Evolutionary conservation across 2,113 vertebrate species (phyloP).

Genomic region (Gobiocypris rarus): DNA sequence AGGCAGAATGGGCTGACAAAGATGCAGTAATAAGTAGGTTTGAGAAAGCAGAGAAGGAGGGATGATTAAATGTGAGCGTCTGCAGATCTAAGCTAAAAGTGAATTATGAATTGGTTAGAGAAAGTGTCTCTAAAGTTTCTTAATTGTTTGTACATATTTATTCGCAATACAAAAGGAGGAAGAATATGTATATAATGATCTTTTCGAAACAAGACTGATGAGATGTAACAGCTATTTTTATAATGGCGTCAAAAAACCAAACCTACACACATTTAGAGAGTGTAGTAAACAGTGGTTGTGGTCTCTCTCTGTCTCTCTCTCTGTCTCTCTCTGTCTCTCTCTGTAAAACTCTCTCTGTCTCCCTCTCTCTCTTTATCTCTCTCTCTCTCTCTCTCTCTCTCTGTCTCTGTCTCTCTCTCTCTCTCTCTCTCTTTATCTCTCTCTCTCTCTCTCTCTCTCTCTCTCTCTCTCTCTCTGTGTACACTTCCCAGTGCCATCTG

Average conservation of each 20-base stretch:
- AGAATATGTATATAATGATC: not conserved
- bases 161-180: not conserved
- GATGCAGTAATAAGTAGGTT: not conserved
- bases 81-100: too few species aligned
- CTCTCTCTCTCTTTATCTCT: too few species aligned
- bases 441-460: too few species aligned
- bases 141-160: not conserved
- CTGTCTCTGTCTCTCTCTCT: not conserved
- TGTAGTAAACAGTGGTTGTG: not conserved
- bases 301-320: not conserved
- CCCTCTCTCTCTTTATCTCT: not conserved
- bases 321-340: not conserved
- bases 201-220: not conserved
- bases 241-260: not conserved
- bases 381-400: not conserved
- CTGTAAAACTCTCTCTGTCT: not conserved
- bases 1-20: not conserved
- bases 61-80: not conserved
- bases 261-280: not conserved
- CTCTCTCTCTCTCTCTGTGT: too few species aligned
- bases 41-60: not conserved
- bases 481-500: not conserved
- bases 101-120: too few species aligned
- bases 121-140: too few species aligned
- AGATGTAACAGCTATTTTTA: not conserved